Evolutionary conservation across 2,113 vertebrate genomes (phyloP).

Genomic region (Malurus melanocephalus): DNA sequence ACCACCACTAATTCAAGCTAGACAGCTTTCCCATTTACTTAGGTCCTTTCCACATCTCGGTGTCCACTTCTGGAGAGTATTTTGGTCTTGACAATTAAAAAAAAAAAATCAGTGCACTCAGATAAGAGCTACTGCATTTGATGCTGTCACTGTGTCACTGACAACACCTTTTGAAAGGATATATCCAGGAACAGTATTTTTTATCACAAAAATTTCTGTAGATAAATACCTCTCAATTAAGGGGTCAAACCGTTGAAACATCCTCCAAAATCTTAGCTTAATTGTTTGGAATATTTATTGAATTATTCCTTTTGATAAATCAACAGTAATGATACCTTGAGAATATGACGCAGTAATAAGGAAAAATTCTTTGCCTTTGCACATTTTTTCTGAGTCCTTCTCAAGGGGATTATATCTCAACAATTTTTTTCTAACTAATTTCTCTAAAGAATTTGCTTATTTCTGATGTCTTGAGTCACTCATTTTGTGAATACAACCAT

Average conservation of each 20-base stretch:
- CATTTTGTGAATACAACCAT: not conserved
- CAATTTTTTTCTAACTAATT: not conserved
- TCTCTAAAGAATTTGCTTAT: not conserved
- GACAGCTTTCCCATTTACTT: not conserved
- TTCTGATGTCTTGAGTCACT: not conserved
- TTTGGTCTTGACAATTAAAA: not conserved
- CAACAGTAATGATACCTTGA: not conserved
- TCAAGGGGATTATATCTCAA: not conserved
- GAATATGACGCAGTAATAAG: not conserved
- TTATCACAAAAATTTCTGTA: not conserved
- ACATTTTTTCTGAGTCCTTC: not conserved
- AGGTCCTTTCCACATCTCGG: not conserved
- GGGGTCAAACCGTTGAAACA: not conserved
- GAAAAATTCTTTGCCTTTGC: not conserved
- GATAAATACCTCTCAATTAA: not conserved
- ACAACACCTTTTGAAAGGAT: not conserved
- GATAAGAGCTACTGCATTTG: not conserved
- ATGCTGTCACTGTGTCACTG: fast-evolving
- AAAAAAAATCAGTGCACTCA: not conserved
- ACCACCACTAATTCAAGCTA: not conserved
- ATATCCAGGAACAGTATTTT: not conserved
- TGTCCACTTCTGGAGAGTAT: not conserved
- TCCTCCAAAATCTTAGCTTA: not conserved
- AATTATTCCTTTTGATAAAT: not conserved
- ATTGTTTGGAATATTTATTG: not conserved